phyloP scores from a whole-genome alignment of 2,888 invertebrate species.

The Perithous albicinctus region DNA sequence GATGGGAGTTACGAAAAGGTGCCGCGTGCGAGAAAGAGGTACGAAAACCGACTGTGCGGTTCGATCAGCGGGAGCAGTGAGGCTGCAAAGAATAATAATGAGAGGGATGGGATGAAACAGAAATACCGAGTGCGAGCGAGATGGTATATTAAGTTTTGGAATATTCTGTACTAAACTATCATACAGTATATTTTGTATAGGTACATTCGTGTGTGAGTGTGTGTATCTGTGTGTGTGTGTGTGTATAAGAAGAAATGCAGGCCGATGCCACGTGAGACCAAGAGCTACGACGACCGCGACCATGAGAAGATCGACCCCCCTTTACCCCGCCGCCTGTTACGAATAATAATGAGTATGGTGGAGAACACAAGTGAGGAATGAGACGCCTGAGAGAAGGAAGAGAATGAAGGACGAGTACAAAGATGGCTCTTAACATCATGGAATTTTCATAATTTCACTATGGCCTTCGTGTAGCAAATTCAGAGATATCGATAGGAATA shows the following conservation, averaged over 20 bases:
- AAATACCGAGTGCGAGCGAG: conserved; percentile 60
- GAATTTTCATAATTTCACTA: conserved; percentile 26
- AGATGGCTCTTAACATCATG: background rate
- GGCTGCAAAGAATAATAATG: conserved; percentile 72
- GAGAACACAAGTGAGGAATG: conserved; percentile 60
- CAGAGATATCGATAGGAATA: background rate
- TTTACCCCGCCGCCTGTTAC: conserved; percentile 66
- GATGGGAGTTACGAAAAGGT: conserved; percentile 63
- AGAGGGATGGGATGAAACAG: conserved; percentile 54
- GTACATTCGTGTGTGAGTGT: conserved; percentile 5
- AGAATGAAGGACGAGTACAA: conserved; percentile 39
- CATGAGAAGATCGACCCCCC: conserved; percentile 50
- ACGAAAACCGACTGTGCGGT: conserved; percentile 16
- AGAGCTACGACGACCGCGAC: conserved; percentile 65
- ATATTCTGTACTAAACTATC: conserved; percentile 49
- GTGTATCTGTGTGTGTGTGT: conserved; percentile 30
- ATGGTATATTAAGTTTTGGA: conserved; percentile 48
- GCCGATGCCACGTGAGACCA: conserved; percentile 68
- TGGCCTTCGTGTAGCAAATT: background rate
- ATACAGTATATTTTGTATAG: conserved; percentile 30
- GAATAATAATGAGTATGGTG: conserved; percentile 77
- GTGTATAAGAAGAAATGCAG: conserved; percentile 53
- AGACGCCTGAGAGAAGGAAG: conserved; percentile 30
- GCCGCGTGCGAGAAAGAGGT: conserved; percentile 58
- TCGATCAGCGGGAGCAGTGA: conserved; percentile 63